A percentile compares a stretch with the other conserved stretches of the same genome.
Evolutionary conservation across 2,888 invertebrate species (phyloP).

Genomic region (Hermodice carunculata): DNA sequence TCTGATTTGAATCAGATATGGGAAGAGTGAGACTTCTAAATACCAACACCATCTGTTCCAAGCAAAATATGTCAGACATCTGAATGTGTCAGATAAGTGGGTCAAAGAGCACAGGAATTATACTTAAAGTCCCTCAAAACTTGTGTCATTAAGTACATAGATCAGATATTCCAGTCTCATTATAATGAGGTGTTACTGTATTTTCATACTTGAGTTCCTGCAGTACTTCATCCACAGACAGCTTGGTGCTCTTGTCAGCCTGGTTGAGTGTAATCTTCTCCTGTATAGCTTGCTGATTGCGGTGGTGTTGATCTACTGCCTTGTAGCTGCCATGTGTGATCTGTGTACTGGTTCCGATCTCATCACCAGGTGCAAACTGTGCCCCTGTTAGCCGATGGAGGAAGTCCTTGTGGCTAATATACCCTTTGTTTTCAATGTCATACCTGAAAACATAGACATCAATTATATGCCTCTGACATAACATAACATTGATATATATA

Average conservation of each 20-base stretch:
- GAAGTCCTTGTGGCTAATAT: slow-evolving; percentile 60
- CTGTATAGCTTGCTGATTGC: slow-evolving; percentile 54
- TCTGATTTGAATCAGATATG: no score
- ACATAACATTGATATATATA: no score
- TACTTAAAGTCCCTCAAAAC: no score
- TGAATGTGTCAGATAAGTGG: no score
- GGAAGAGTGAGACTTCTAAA: no score
- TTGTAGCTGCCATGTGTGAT: slow-evolving; percentile 57
- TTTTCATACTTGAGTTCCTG: slow-evolving; percentile 61
- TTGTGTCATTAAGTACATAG: no score
- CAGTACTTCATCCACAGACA: slow-evolving; percentile 56
- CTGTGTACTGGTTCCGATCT: slow-evolving; percentile 53
- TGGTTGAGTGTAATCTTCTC: slow-evolving; percentile 61
- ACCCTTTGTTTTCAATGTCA: slow-evolving; percentile 55
- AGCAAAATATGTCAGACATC: no score
- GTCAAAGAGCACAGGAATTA: no score
- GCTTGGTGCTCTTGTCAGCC: slow-evolving; percentile 50
- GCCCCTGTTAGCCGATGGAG: slow-evolving; percentile 54
- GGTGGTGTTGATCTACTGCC: slow-evolving; percentile 53
- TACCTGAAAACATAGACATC: slow-evolving; percentile 45
- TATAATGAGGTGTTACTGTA: no score
- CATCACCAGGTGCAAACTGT: slow-evolving; percentile 61
- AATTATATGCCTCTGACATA: not conserved
- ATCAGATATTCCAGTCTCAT: no score
- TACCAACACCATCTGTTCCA: no score